Evolutionary conservation across 2,888 invertebrate species (phyloP), one percentile per base, ranked within the genome.

Genomic region (Cataglyphis rosenhaueri): DNA sequence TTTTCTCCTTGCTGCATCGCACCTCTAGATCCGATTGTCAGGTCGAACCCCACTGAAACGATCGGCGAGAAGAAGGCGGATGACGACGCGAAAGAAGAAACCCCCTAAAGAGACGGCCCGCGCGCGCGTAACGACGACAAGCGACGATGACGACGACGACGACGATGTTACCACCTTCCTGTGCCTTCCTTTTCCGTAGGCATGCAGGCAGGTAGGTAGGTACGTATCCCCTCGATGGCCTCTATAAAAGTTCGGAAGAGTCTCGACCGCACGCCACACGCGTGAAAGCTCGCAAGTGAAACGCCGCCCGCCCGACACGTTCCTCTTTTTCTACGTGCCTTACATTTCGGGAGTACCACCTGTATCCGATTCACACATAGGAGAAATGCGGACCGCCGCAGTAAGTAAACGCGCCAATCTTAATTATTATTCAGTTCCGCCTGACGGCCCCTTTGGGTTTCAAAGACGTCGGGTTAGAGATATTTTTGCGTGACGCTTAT

Each of bases 241-340:
- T 78, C 84, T 92, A 92, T 92, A 92, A 92, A 90, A 88, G 90
- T 89, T 84, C 86, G 88, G 88, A 88, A 87, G 90, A 87, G 87
- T 79, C 87, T 83, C 88, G 87, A 68, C 74, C 90, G 78, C 78
- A 73, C 87, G 89, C 86, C 91, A 91, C 79, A 91, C 90, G 89
- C 87, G 91, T 91, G 91, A 90, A 85, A 91, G 88, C 88, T 84
- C 85, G 88, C 88, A 86, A 85, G 87, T 88, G 87, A 88, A 91
- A 89, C 86, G 84, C 87, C 74, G 70, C 74, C 78, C 64, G 64
- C 64, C 59, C 74, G 71, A 55, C 57, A 73, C 76, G 41, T 81
- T 55, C 62, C 44, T 71, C 78, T 82, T 81, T 81, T 81, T 81
- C 81, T 81, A 66, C 66, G 81, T 81, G 65, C 68, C 81, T 48